Conservation (phyloP, 2,113 vertebrate genomes). For the Caretta caretta region DNA sequence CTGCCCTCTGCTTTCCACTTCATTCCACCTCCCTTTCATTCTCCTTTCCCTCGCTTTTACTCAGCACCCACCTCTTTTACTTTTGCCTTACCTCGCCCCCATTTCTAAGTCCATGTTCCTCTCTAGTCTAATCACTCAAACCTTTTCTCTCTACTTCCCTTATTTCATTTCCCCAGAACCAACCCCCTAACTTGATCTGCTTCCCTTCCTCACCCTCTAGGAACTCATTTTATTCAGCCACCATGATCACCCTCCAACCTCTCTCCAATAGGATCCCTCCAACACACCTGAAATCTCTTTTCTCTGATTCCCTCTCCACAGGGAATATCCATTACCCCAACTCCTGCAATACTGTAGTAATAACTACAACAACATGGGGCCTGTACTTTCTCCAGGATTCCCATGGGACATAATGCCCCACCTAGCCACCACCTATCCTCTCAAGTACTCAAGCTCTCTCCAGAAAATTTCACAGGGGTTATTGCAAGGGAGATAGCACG, state of each 20-base stretch:
- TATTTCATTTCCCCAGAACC: background rate
- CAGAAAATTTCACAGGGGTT: background rate
- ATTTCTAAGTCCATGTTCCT: background rate
- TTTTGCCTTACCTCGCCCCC: background rate
- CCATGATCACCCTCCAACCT: background rate
- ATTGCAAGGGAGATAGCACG: background rate
- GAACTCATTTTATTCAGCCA: background rate
- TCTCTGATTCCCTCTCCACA: background rate
- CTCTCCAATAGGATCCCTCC: background rate
- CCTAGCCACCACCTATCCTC: background rate
- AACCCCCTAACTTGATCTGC: background rate
- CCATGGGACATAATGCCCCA: background rate
- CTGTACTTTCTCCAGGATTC: background rate
- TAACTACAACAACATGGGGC: background rate
- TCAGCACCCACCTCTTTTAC: background rate
- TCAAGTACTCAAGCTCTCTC: background rate
- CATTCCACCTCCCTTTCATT: background rate
- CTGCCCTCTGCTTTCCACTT: background rate
- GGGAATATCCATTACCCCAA: background rate
- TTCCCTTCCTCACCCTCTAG: background rate
- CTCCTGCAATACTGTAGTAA: background rate
- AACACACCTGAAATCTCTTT: background rate
- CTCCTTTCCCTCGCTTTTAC: background rate
- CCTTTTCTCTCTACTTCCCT: too few relatives aligned
- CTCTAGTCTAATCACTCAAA: background rate